Percentiles rank a stretch among this genome's conserved stretches.
These are phyloP conservation scores for Helleia helle DNA, from an alignment of 2,888 invertebrate species.

Conservation along the genomic window DNA sequence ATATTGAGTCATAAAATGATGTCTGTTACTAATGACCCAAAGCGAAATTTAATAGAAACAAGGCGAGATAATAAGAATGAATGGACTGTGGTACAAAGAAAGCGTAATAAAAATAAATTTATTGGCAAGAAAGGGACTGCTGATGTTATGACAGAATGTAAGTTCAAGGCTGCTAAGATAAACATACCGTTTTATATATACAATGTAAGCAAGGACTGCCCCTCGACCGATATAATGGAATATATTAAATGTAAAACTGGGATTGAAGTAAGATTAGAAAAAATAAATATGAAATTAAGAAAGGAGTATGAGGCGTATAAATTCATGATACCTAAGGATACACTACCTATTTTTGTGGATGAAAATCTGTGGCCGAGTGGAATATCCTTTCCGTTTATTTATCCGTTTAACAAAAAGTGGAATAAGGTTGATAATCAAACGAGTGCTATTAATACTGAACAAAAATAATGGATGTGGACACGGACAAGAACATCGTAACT, in stretches of 20 bases:
- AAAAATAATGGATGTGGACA: too few relatives aligned
- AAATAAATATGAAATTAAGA: constrained; percentile 5
- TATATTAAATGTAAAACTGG: constrained; percentile 15
- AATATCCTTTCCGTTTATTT: constrained; percentile 17
- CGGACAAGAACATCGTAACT: too few relatives aligned
- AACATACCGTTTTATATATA: constrained; percentile 17
- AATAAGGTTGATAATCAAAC: too few relatives aligned
- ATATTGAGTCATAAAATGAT: too few relatives aligned
- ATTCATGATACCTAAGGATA: constrained; percentile 17
- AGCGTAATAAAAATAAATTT: constrained; percentile 1
- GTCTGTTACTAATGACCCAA: too few relatives aligned
- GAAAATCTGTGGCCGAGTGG: constrained; percentile 20
- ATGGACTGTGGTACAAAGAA: neutral
- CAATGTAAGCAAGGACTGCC: constrained; percentile 15
- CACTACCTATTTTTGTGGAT: constrained; percentile 16
- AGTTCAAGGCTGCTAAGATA: constrained; percentile 16
- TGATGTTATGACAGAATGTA: neutral
- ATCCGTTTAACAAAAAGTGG: too few relatives aligned
- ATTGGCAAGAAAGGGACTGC: constrained; percentile 3
- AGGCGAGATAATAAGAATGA: neutral
- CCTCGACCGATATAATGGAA: constrained; percentile 12
- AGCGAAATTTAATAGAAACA: too few relatives aligned
- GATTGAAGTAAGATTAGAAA: neutral
- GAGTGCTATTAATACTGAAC: too few relatives aligned
- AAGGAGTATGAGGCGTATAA: constrained; percentile 19